Percentiles rank a stretch among this genome's conserved stretches.
Conservation (phyloP, 2,888 invertebrate genomes). For the Agrypnus murinus region DNA sequence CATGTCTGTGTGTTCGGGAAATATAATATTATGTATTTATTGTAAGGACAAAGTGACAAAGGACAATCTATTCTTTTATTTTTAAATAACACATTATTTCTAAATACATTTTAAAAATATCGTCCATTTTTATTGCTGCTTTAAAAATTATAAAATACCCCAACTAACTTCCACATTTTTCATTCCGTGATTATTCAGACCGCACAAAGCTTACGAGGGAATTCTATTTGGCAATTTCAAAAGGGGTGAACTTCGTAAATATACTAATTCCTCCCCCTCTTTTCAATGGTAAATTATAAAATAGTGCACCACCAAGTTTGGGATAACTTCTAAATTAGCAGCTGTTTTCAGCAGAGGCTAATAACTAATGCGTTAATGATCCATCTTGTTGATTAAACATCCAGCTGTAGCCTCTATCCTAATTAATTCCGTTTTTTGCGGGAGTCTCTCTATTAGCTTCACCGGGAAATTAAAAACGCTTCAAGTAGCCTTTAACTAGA, state of each 20-base stretch:
- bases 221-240: not conserved
- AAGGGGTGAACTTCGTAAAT: conserved; percentile 12
- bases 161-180: too few species aligned
- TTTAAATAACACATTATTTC: too few species aligned
- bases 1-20: too few species aligned
- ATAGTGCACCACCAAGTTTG: conserved; percentile 41
- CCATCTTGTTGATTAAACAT: conserved; percentile 51
- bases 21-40: too few species aligned
- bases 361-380: conserved; percentile 49
- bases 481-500: conserved; percentile 3
- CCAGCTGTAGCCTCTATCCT: conserved; percentile 47
- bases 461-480: conserved; percentile 23
- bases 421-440: conserved; percentile 41
- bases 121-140: too few species aligned
- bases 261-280: conserved; percentile 12
- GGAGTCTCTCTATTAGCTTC: conserved; percentile 11
- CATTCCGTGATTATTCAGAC: too few species aligned
- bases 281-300: conserved; percentile 34
- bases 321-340: conserved; percentile 46
- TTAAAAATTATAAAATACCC: too few species aligned
- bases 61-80: too few species aligned
- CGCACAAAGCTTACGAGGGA: too few species aligned
- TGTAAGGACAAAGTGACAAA: too few species aligned
- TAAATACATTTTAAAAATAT: too few species aligned
- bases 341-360: conserved; percentile 48